Conservation (phyloP, 2,113 vertebrate species). For the Smithornis capensis region DNA sequence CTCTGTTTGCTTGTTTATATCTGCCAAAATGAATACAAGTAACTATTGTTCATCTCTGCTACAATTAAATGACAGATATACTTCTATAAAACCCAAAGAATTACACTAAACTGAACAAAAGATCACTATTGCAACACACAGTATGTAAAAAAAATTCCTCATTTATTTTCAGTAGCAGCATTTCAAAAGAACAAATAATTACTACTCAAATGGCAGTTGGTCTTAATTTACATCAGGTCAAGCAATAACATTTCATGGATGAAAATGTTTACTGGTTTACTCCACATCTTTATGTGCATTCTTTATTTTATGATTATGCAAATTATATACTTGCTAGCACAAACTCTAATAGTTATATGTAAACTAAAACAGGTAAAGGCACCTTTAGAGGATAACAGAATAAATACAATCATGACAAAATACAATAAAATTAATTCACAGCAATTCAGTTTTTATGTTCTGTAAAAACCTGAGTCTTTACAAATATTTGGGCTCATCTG, state of each 20-base stretch:
- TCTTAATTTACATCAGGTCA: conserved; percentile 8
- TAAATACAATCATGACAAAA: conserved; percentile 9
- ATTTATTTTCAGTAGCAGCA: conserved; percentile 38
- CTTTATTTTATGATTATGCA: conserved; percentile 58
- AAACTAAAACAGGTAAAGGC: conserved; percentile 31
- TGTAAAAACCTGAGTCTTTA: background rate
- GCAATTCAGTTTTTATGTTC: background rate
- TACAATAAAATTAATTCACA: background rate
- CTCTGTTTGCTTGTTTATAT: conserved; percentile 10
- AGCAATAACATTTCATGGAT: background rate
- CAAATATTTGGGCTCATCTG: background rate
- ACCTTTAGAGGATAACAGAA: background rate
- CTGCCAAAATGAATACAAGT: conserved; percentile 23
- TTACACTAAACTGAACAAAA: background rate
- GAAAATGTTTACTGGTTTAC: conserved; percentile 26
- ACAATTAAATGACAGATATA: background rate
- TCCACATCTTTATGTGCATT: background rate
- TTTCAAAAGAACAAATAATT: conserved; percentile 46
- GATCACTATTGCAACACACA: background rate
- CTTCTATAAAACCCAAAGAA: conserved; percentile 1
- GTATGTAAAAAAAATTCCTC: background rate
- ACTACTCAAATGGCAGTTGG: background rate
- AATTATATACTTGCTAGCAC: conserved; percentile 40
- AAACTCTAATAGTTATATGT: background rate
- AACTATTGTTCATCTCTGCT: background rate